Evolutionary conservation across 2,888 invertebrate species (phyloP).

Genomic region (Neoitamus cyanurus): DNA sequence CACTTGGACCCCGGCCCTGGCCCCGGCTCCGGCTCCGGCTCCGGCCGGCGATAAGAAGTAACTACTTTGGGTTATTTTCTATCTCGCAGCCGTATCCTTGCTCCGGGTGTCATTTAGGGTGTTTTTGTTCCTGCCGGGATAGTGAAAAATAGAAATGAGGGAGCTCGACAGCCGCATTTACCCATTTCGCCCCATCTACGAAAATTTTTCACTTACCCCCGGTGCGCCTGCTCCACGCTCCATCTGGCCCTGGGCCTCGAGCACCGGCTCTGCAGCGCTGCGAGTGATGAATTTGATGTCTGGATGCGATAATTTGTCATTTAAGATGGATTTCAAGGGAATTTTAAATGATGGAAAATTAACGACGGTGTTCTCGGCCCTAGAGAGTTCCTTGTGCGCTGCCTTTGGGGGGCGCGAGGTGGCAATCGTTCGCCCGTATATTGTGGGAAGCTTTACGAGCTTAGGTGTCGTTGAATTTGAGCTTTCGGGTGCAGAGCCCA

Average conservation of each 20-base stretch:
- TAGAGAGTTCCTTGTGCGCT: not conserved
- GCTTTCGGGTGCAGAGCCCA: slow-evolving; percentile 14
- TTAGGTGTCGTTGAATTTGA: slow-evolving; percentile 17
- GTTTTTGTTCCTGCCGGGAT: slow-evolving; percentile 41
- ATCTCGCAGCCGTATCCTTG: slow-evolving; percentile 28
- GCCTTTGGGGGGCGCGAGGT: not conserved
- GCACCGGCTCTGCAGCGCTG: slow-evolving; percentile 23
- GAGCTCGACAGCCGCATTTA: slow-evolving; percentile 24
- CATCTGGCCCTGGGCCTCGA: slow-evolving; percentile 1
- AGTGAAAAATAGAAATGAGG: slow-evolving; percentile 43
- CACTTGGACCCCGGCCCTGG: not conserved
- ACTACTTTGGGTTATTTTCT: slow-evolving; percentile 37
- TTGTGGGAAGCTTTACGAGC: slow-evolving; percentile 13
- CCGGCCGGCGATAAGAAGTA: slow-evolving; percentile 27
- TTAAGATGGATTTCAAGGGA: slow-evolving; percentile 52
- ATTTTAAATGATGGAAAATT: slow-evolving; percentile 53
- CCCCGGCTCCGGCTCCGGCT: not conserved
- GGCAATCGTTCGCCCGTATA: not conserved
- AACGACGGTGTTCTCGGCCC: slow-evolving; percentile 41
- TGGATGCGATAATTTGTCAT: slow-evolving; percentile 52
- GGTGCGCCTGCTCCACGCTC: not conserved
- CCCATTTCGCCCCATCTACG: slow-evolving; percentile 31
- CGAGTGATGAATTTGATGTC: slow-evolving; percentile 53
- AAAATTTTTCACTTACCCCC: slow-evolving; percentile 35
- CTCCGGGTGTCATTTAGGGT: slow-evolving; percentile 37